Percentiles rank a stretch among this genome's conserved stretches.
Evolutionary conservation across 2,888 invertebrate genomes (phyloP).

Genomic region (Oscheius onirici): DNA sequence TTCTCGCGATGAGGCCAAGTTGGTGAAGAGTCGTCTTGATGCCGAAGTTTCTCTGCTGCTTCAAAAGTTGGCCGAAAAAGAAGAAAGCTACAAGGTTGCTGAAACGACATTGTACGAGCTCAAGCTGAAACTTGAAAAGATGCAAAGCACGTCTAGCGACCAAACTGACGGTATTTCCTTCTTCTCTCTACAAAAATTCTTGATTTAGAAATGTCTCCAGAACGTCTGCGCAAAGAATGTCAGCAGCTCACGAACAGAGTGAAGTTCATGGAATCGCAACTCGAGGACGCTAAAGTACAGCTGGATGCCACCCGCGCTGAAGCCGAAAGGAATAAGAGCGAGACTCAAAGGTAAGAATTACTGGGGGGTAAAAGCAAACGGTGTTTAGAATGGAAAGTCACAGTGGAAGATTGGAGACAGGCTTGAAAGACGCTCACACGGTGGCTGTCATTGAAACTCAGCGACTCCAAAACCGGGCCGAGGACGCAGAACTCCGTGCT

Average conservation of each 20-base stretch:
- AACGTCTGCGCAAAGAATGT: conserved; percentile 52
- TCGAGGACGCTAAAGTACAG: conserved; percentile 47
- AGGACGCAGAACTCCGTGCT: conserved; percentile 30
- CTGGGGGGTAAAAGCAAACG: neutral
- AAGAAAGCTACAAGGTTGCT: conserved; percentile 30
- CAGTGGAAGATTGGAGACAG: conserved; percentile 45
- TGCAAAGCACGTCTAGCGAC: conserved; percentile 31
- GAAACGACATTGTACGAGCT: conserved; percentile 40
- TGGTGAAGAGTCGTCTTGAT: conserved; percentile 33
- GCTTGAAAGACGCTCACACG: conserved; percentile 45
- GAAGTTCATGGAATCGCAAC: conserved; percentile 51
- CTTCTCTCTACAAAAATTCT: neutral
- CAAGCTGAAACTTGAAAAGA: conserved; percentile 34
- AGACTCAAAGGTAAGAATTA: conserved; percentile 32
- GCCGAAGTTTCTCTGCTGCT: conserved; percentile 33
- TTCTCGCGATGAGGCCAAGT: conserved; percentile 42
- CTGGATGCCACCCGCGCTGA: conserved; percentile 39
- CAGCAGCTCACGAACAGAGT: conserved; percentile 51
- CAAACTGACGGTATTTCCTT: conserved; percentile 16
- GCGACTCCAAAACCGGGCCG: conserved; percentile 36
- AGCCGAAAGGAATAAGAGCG: conserved; percentile 37
- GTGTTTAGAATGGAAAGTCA: conserved; percentile 31
- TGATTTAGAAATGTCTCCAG: conserved; percentile 48
- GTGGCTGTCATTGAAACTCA: conserved; percentile 42
- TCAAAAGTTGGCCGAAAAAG: conserved; percentile 43